Base-by-base conservation (phyloP, 2,888 invertebrate genomes). In the Drosophila greeni region DNA sequence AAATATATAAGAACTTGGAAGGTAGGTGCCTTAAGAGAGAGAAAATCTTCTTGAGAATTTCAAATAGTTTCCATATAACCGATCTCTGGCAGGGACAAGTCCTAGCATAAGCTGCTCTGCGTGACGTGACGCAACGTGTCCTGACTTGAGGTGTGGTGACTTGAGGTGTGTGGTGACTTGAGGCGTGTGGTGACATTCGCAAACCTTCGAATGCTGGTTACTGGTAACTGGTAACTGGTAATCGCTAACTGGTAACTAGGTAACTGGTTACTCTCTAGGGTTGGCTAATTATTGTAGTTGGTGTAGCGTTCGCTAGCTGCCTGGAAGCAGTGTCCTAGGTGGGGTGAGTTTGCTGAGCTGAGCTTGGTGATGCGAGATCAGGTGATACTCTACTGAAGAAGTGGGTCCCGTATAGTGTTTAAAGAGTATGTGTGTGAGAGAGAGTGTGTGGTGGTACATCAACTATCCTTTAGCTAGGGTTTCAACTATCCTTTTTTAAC, bases 281-380 rank as follows among this genome's bases (percentile, higher is more conserved):
- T 66, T 72, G 73, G 71, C 76, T 78, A 74, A 61, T 76, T 77
- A 72, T 72, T 74, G 52, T 64, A 57, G 37, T 57, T 56, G 66
- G 71, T 74, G 73, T 78, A 73, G 78, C 78, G 61, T 76, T 78
- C 70, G 76, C 76, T 76, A 76, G 78, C 76, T 82, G 79, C 79
- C 77, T 75, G 72, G 61, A 79, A 79, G 79, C 79, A 82, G 79
- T 79, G 79, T 82, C 65, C 81, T 81, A 80, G 81, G 81, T 81
- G 81, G 81, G 81, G 84, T 83, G 84, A 82, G 70, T 70, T 72
- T 68, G 69, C 68, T 68, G 40, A 40, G 65, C 58, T 65, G 69
- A 65, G 64, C 61, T 34, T 65, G 53, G 37, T 64, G 79, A 76
- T 37, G n/a, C n/a, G n/a, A n/a, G 54, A 45, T 53, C 29, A 34